Conservation (phyloP, 1,140 invertebrate genomes). For the Littorina saxatilis region DNA sequence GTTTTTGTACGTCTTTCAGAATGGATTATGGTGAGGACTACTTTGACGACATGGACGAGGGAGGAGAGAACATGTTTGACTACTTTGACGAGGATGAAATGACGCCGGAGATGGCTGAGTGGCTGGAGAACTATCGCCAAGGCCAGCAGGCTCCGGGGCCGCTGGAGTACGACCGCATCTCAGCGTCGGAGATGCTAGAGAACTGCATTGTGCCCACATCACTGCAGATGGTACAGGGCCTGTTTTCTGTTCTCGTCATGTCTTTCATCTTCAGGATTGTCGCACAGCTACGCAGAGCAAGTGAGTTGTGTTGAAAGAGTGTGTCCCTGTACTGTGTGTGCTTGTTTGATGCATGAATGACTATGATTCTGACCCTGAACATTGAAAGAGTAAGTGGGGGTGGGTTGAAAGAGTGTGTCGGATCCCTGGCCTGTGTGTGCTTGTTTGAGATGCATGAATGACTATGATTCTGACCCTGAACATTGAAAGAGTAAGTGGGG, state of each 20-base stretch:
- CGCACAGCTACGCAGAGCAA: not conserved
- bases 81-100: slow-evolving; percentile 48
- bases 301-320: not conserved
- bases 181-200: slow-evolving; percentile 50
- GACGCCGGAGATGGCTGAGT: slow-evolving; percentile 44
- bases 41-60: slow-evolving; percentile 43
- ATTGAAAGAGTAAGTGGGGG: not conserved
- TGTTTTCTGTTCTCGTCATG: slow-evolving; percentile 8
- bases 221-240: slow-evolving; percentile 36
- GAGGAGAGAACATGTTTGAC: slow-evolving; percentile 39
- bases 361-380: no score
- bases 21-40: slow-evolving; percentile 33
- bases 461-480: no score
- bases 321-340: no score
- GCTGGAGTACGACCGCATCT: slow-evolving; percentile 43
- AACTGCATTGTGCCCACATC: slow-evolving; percentile 61
- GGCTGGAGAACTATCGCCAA: slow-evolving; percentile 44
- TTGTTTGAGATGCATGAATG: no score
- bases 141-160: slow-evolving; percentile 12
- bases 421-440: not conserved
- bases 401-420: not conserved
- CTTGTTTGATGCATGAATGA: no score
- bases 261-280: slow-evolving; percentile 27
- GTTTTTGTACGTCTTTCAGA: not conserved
- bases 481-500: not conserved